Percentiles rank a stretch among this genome's conserved stretches.
Conservation (phyloP, 2,888 invertebrate species). For the Autographa gamma region DNA sequence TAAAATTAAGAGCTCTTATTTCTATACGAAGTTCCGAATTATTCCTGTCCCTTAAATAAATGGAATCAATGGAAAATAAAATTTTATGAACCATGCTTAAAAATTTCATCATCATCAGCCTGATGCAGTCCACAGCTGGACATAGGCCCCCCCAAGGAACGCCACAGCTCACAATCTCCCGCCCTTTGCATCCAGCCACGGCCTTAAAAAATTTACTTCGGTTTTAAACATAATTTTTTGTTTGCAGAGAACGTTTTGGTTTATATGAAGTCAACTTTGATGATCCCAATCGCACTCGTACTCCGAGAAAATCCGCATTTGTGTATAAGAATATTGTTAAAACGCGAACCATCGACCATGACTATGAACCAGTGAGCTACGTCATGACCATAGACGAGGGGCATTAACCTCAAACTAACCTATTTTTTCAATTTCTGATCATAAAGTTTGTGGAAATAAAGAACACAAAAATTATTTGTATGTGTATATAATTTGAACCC, state of each 20-base stretch:
- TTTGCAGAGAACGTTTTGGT: conserved; percentile 61
- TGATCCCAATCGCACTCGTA: conserved; percentile 57
- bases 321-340: conserved; percentile 61
- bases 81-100: no score
- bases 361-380: conserved; percentile 54
- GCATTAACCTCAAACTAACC: conserved; percentile 11
- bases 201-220: no score
- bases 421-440: neutral
- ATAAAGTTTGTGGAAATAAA: neutral
- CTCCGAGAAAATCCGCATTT: conserved; percentile 61
- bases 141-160: no score
- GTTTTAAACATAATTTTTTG: no score
- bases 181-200: no score
- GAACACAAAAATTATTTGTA: neutral
- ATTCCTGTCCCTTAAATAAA: no score
- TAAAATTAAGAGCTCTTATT: no score
- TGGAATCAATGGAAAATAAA: no score
- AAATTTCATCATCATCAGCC: no score
- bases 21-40: no score
- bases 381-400: conserved; percentile 58
- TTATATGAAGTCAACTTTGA: conserved; percentile 60
- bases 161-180: no score
- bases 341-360: conserved; percentile 51
- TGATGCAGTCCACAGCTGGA: no score
- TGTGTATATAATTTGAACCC: conserved; percentile 60